A percentile compares a stretch with the other conserved stretches of the same genome.
These are phyloP conservation scores for Acrocephalus kingi DNA, from an alignment of 2,113 vertebrate species.

Conservation along the genomic window DNA sequence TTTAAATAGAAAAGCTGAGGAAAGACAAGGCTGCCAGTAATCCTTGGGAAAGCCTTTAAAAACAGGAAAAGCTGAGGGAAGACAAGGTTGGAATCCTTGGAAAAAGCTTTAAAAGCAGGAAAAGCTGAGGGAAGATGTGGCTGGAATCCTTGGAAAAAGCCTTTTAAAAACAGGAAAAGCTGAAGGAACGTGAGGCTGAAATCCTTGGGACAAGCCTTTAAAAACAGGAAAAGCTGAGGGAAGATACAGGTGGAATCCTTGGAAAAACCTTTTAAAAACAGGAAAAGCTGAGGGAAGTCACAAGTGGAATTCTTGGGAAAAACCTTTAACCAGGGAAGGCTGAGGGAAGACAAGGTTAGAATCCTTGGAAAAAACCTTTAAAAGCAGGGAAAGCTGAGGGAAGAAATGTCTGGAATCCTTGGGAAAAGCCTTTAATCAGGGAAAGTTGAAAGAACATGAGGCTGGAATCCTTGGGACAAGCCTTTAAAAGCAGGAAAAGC, in stretches of 20 bases:
- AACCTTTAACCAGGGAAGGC: background rate
- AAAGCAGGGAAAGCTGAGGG: background rate
- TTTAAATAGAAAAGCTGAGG: background rate
- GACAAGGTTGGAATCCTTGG: accelerated
- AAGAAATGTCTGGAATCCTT: background rate
- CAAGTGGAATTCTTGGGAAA: accelerated
- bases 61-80: no score
- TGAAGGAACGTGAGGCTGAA: accelerated
- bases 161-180: background rate
- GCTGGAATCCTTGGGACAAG: no score
- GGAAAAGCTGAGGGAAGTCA: background rate
- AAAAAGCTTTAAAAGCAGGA: background rate
- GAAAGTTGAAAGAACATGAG: no score
- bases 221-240: no score
- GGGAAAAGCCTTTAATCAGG: background rate
- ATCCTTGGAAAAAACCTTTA: background rate
- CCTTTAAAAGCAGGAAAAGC: no score
- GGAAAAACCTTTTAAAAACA: background rate
- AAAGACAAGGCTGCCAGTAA: background rate
- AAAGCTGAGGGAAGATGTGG: background rate
- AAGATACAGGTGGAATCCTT: no score
- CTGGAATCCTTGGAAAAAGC: background rate
- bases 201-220: background rate
- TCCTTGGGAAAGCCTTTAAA: background rate
- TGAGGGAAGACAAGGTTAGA: accelerated